Percentiles rank a stretch among this genome's conserved stretches.
Conservation (phyloP, 64 coral and sea anemone species). For the Pocillopora damicornis region DNA sequence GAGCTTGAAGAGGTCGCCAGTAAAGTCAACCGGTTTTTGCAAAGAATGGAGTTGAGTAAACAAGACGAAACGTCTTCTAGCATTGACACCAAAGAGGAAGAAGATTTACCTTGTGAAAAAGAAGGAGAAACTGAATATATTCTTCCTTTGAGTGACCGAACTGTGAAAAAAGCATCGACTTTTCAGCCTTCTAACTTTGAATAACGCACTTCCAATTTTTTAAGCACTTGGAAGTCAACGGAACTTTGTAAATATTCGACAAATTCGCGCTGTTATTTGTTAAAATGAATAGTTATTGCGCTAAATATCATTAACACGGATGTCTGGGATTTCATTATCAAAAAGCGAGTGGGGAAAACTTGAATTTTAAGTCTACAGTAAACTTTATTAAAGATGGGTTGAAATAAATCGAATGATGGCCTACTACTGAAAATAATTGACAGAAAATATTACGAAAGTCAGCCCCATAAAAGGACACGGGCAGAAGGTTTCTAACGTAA, state of each 20-base stretch:
- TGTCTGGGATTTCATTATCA: neutral
- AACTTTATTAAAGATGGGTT: neutral
- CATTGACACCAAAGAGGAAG: slow-evolving; percentile 4
- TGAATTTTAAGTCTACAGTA: no score
- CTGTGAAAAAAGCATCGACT: slow-evolving; percentile 21
- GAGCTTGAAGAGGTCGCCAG: slow-evolving; percentile 62
- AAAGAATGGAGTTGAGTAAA: slow-evolving; percentile 63
- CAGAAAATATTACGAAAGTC: neutral
- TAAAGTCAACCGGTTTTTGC: slow-evolving; percentile 84
- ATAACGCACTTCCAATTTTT: neutral
- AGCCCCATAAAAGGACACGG: no score
- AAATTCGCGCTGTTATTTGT: neutral
- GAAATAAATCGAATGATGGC: neutral
- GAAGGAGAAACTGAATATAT: neutral
- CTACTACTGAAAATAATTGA: neutral
- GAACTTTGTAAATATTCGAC: neutral
- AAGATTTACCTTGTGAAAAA: neutral
- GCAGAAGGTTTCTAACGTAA: no score
- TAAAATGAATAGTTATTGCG: neutral
- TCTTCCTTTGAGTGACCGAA: neutral
- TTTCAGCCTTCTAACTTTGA: slow-evolving; percentile 44
- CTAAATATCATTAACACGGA: neutral
- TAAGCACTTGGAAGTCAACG: neutral
- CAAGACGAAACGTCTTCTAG: slow-evolving; percentile 13
- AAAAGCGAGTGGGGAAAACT: neutral